phyloP scores from a whole-genome alignment of 2,888 invertebrate genomes.

The Trachelus stipa region DNA sequence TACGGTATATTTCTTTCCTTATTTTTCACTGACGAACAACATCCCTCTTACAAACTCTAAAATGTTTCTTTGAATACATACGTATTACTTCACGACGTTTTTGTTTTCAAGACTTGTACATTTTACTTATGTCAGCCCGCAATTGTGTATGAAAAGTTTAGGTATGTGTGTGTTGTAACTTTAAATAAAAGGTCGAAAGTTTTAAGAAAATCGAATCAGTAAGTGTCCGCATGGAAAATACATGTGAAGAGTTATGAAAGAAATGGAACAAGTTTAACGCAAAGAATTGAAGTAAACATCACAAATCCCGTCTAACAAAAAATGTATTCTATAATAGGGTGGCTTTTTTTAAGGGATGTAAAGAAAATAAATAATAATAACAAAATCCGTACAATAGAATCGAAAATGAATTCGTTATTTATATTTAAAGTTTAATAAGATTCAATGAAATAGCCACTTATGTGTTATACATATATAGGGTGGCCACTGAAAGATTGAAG shows the following conservation, averaged over 20 bases:
- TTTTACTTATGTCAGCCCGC: not conserved
- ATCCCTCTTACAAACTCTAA: not conserved
- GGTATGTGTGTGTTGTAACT: not conserved
- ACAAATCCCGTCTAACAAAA: not conserved
- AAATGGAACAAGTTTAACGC: not conserved
- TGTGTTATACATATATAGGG: too few species aligned
- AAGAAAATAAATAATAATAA: not conserved
- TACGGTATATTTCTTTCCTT: not conserved
- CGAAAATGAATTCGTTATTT: not conserved
- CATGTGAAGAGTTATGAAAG: not conserved
- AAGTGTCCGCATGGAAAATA: not conserved
- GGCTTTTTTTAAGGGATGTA: not conserved
- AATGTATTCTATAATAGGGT: not conserved
- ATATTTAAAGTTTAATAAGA: not conserved
- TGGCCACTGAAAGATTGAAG: too few species aligned
- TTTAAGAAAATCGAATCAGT: not conserved
- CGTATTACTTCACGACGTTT: not conserved
- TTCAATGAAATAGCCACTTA: not conserved
- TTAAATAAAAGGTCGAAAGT: not conserved
- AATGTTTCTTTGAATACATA: slow-evolving; percentile 2
- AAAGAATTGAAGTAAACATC: not conserved
- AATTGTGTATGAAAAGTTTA: not conserved
- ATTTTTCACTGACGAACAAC: slow-evolving; percentile 3
- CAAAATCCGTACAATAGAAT: not conserved
- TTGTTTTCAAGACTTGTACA: not conserved